Evolutionary conservation across 1,140 invertebrate genomes (phyloP), one percentile per base, ranked within the genome.

Genomic region (Euura lappo): DNA sequence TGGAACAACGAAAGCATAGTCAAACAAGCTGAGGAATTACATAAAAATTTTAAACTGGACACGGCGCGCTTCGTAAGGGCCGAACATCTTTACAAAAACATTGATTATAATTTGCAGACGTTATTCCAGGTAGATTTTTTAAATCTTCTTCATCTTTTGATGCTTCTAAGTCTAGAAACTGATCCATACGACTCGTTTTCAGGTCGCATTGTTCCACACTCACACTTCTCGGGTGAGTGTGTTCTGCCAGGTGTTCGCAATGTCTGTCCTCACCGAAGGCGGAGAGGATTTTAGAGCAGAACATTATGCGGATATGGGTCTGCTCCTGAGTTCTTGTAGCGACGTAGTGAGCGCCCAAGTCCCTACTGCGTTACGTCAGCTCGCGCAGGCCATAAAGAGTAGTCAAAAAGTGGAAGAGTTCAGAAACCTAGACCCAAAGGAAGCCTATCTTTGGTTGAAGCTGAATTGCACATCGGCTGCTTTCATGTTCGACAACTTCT

Each of bases 261-360:
- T 93, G 85, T 80, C 81, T 5, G 76, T 90, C 5, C 74, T 91
- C 28, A 75, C 89, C 5, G 89, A 89, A 72, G 86, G 87, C n/a
- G 85, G 82, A 65, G 71, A 83, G 69, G 91, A 92, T 13, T 89
- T 92, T 69, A 89, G 85, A 11, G 76, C 81, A 0, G 90, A 92
- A 10, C 89, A 92, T 74, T 91, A 90, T 75, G 84, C 88, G 28
- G 93, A 94, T 81, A 89, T 90, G n/a, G 89, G 91, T 0, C 73
- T 88, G 45, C 78, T 95, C 4, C 83, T 95, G n/a, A 90, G 91
- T 6, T 91, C 92, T 0, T 92, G 91, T 70, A 83, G 82, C 2
- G 89, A 92, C 65, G 91, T 94, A 2, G 86, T 93, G 71, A 94
- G 94, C 44, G 93, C 92, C 1, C 92, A 94, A 79, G 90, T 95